Base-by-base conservation (phyloP, 1,140 invertebrate species). In the Mycetomoellerius zeteki region DNA sequence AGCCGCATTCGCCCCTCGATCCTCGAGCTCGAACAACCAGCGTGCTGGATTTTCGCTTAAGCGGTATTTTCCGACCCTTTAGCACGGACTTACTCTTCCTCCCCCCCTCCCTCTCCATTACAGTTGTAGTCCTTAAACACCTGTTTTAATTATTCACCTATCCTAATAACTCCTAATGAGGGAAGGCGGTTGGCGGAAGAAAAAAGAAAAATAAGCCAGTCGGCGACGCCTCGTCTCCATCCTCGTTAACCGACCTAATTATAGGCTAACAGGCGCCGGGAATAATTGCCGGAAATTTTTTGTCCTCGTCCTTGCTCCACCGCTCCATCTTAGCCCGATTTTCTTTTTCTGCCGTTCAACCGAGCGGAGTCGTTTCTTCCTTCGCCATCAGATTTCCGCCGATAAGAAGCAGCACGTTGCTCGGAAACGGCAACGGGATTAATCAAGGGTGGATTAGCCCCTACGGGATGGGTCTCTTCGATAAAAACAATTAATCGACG, bases 111-210 rank as follows among this genome's bases (percentile, higher is more conserved):
- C 24, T 0, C 16, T 60, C 37, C 37, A 50, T 27, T 56, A 37
- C 21, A 14, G 60, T 21, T 33, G 19, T 72, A 65, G 64, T 75
- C 54, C 86, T 71, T 52, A 86, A 75, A 91, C 87, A 89, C 81
- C 87, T 92, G 91, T 92, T 91, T 92, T 92, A 93, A 93, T 93
- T 92, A 93, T 92, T 85, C 82, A 91, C 69, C 88, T 91, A 85
- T 92, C 88, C 77, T 90, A 87, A 89, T 85, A 87, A 90, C 86
- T 90, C 54, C 43, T 85, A 90, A 87, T 81, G 86, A 86, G 76
- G 52, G 52, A 50, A 14, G 58, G 52, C 52, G 85, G 62, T 37
- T 58, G 27, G 69, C n/a, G 14, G 19, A 19, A 37, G 60, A 71
- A 73, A 86, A 77, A 58, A 56, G 19, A 56, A n/a, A n/a, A 37